phyloP scores from a whole-genome alignment of 2,797 vertebrate species.

The Galago senegalensis region DNA sequence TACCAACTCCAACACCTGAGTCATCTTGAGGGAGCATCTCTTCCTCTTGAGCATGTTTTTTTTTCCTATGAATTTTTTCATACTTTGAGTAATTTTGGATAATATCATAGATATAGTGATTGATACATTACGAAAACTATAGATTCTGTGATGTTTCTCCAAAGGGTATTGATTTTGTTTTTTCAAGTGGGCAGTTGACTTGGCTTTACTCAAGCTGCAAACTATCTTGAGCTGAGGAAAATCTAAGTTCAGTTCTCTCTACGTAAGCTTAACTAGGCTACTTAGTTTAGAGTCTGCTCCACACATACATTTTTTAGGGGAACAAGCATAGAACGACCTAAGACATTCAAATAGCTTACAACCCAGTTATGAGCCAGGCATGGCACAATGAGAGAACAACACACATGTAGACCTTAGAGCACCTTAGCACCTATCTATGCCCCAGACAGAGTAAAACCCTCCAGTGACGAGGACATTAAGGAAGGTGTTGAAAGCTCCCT shows the following conservation, averaged over 20 bases:
- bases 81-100: not conserved
- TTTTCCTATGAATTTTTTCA: slow-evolving; percentile 1
- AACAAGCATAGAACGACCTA: not conserved
- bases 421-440: not conserved
- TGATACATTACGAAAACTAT: not conserved
- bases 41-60: not conserved
- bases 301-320: not conserved
- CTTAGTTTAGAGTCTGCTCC: not conserved
- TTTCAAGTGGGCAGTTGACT: not conserved
- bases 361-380: not conserved
- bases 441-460: not conserved
- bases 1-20: not conserved
- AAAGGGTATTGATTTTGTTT: not conserved
- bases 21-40: not conserved
- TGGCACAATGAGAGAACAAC: not conserved
- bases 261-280: not conserved
- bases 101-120: not conserved
- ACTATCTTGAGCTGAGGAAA: not conserved
- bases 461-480: not conserved
- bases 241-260: not conserved
- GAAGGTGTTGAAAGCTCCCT: not conserved
- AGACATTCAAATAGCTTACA: not conserved
- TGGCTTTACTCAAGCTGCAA: not conserved
- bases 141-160: not conserved
- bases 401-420: not conserved